Conservation (phyloP, 2,888 invertebrate species). For the Coecobrya sp. region DNA sequence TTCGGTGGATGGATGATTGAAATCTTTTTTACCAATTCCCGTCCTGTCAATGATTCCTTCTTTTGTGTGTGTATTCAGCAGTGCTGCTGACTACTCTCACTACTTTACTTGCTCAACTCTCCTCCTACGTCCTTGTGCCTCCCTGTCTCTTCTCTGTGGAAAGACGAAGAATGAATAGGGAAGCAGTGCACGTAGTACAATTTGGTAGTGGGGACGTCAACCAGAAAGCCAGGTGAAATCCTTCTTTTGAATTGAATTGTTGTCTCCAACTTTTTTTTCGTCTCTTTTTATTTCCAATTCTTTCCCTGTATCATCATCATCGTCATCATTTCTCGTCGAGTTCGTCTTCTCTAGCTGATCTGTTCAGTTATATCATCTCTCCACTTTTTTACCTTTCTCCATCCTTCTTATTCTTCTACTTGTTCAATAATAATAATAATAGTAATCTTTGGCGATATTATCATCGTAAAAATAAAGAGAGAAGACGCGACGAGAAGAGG, state of each 20-base stretch:
- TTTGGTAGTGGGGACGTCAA: neutral
- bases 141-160: neutral
- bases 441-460: conserved; percentile 57
- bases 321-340: neutral
- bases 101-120: too few relatives aligned
- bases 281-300: conserved; percentile 17
- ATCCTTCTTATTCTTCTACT: conserved; percentile 5
- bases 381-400: neutral
- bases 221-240: conserved; percentile 59
- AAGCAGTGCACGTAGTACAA: conserved; percentile 61
- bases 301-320: conserved; percentile 17
- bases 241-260: conserved; percentile 69
- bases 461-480: conserved; percentile 60
- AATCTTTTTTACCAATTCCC: conserved; percentile 31
- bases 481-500: conserved; percentile 30
- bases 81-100: neutral
- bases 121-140: neutral
- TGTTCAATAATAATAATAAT: conserved; percentile 61
- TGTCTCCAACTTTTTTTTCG: conserved; percentile 70
- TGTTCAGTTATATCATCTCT: conserved; percentile 57
- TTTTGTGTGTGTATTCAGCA: neutral
- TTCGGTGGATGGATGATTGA: conserved; percentile 30
- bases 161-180: conserved; percentile 30
- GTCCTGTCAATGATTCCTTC: conserved; percentile 30
- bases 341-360: neutral